Base-by-base conservation (phyloP, 2,888 invertebrate genomes). In the Cryptocephalus moraei region DNA sequence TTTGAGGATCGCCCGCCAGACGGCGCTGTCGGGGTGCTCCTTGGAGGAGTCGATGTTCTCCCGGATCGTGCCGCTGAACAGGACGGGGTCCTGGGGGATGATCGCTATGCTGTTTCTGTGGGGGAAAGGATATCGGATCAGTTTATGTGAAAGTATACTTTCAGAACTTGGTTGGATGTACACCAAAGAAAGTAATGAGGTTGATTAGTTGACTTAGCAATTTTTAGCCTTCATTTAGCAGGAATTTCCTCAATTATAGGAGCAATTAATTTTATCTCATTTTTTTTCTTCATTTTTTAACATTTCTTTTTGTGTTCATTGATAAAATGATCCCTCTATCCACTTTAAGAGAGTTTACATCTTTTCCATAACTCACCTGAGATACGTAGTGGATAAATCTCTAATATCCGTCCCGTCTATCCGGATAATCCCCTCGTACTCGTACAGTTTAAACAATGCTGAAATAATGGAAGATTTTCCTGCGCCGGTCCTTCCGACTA, bases 51-150 rank as follows among this genome's bases (percentile, higher is more conserved):
- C 61, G 34, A 62, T 49, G 43, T 62, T 62, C 8, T 65, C 66
- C n/a, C 80, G 66, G 10, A 81, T 61, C 3, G 75, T 73, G 39
- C 79, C 79, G 9, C 72, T 66, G 59, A 75, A 75, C 1, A 75
- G 54, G 2, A 74, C 63, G 1, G 75, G 74, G 47, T 74, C 72
- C 57, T 75, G 75, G 0, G 74, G 73, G 46, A 75, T 75, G 44
- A 75, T 73, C 33, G 73, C 70, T 14, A 75, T 69, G 48, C 65
- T 70, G 8, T 68, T 66, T 11, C 75, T 61, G 11, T 73, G 62
- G 45, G 6, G 22, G 22, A 22, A 22, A 22, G 22, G 22, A 6
- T 22, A 22, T 22, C 22, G 2, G 22, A 4, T 22, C 22, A 22
- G 22, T 22, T 22, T 22, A 6, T 6, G 22, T 22, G 6, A 22